Conservation (phyloP, 2,113 vertebrate genomes). For the Pseudorasbora parva region DNA sequence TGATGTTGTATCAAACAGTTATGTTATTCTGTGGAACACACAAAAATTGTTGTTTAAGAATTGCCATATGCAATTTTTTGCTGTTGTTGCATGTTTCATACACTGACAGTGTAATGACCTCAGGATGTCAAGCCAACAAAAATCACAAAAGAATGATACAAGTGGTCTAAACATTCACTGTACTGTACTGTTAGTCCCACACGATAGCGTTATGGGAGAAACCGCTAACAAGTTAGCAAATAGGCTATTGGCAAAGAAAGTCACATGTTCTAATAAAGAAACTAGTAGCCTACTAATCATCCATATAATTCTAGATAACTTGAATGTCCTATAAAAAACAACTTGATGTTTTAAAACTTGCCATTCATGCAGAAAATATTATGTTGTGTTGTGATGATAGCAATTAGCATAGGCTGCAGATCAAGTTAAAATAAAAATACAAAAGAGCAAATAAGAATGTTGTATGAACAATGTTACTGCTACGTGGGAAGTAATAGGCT, state of each 20-base stretch:
- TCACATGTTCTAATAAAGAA: not conserved
- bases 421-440: too few relatives aligned
- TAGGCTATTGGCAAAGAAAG: not conserved
- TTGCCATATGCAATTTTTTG: not conserved
- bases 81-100: not conserved
- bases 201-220: not conserved
- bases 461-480: not conserved
- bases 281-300: not conserved
- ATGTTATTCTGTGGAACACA: too few relatives aligned
- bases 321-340: not conserved
- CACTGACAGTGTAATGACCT: not conserved
- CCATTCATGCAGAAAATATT: not conserved
- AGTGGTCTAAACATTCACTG: not conserved
- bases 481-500: slow-evolving; percentile 8
- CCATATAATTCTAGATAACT: not conserved
- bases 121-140: not conserved
- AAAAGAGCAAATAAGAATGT: not conserved
- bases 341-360: not conserved
- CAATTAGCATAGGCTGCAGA: not conserved
- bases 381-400: not conserved
- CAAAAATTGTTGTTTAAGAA: too few relatives aligned
- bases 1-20: not conserved
- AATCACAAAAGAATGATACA: not conserved
- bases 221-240: not conserved
- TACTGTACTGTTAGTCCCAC: not conserved